Conservation (phyloP, 2,113 vertebrate genomes). For the Psettodes erumei region DNA sequence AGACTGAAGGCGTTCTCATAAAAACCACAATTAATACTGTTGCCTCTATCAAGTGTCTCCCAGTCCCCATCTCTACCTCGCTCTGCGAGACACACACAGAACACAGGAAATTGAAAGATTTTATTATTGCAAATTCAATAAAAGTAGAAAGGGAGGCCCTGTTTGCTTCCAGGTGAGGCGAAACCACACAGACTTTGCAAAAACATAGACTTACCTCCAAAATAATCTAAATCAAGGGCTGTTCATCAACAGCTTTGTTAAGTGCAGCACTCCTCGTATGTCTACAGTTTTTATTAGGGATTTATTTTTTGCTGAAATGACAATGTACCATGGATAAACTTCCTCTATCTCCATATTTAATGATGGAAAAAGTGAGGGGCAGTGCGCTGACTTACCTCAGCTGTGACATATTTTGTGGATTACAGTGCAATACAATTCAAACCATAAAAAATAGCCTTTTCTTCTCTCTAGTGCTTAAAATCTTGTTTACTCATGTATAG, state of each 20-base stretch:
- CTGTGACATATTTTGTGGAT: slow-evolving; percentile 1
- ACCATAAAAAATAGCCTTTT: slow-evolving; percentile 9
- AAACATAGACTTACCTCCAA: background rate
- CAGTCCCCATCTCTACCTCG: slow-evolving; percentile 65
- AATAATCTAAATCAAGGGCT: background rate
- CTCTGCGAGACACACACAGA: slow-evolving; percentile 57
- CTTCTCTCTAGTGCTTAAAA: slow-evolving; percentile 14
- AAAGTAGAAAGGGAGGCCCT: slow-evolving; percentile 65
- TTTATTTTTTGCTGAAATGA: background rate
- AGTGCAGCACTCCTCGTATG: background rate
- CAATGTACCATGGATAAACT: background rate
- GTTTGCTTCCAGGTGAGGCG: slow-evolving; percentile 51
- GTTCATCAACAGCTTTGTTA: slow-evolving; percentile 2
- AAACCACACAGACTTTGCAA: slow-evolving; percentile 21
- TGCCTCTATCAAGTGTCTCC: slow-evolving; percentile 76
- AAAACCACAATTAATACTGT: slow-evolving; percentile 84
- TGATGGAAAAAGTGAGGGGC: slow-evolving; percentile 7
- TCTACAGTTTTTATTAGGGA: background rate
- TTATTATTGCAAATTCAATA: slow-evolving; percentile 86
- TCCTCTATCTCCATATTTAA: background rate
- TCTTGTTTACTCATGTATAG: slow-evolving; percentile 12
- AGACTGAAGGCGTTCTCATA: slow-evolving; percentile 72
- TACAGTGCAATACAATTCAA: background rate
- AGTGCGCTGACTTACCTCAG: background rate
- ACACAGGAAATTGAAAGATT: slow-evolving; percentile 86